Conservation (phyloP, 2,113 vertebrate genomes). For the Neolamprologus toae region DNA sequence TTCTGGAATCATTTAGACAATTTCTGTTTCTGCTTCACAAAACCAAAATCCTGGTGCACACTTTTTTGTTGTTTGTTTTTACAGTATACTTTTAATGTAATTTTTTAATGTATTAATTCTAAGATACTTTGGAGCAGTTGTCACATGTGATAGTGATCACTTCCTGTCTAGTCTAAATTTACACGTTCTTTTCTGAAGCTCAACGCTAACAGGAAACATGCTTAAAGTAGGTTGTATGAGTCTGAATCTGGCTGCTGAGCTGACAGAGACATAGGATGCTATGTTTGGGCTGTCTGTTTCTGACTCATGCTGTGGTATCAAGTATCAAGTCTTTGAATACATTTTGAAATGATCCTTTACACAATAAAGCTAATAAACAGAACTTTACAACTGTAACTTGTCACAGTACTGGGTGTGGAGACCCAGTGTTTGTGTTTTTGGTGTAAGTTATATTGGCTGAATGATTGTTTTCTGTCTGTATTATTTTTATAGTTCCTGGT, state of each 20-base stretch:
- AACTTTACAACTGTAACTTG: accelerated
- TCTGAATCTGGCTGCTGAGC: background rate
- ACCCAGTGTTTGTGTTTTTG: background rate
- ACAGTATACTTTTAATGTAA: background rate
- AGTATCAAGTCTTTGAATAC: background rate
- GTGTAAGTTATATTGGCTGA: accelerated
- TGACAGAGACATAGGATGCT: accelerated
- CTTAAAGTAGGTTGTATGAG: accelerated
- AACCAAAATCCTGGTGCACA: background rate
- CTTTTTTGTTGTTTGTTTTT: background rate
- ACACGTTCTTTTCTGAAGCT: accelerated
- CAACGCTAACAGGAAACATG: background rate
- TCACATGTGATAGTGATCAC: background rate
- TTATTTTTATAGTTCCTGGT: background rate
- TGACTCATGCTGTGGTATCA: background rate
- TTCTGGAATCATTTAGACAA: background rate
- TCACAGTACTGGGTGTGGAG: background rate
- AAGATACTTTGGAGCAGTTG: background rate
- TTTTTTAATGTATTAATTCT: background rate
- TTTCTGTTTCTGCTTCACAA: background rate
- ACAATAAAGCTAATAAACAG: background rate
- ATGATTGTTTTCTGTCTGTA: background rate
- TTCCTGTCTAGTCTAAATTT: background rate
- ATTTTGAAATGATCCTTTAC: background rate
- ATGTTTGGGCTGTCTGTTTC: background rate